A percentile compares a stretch with the other conserved stretches of the same genome.
phyloP scores from a whole-genome alignment of 2,797 vertebrate species.

The Pempheris klunzingeri region DNA sequence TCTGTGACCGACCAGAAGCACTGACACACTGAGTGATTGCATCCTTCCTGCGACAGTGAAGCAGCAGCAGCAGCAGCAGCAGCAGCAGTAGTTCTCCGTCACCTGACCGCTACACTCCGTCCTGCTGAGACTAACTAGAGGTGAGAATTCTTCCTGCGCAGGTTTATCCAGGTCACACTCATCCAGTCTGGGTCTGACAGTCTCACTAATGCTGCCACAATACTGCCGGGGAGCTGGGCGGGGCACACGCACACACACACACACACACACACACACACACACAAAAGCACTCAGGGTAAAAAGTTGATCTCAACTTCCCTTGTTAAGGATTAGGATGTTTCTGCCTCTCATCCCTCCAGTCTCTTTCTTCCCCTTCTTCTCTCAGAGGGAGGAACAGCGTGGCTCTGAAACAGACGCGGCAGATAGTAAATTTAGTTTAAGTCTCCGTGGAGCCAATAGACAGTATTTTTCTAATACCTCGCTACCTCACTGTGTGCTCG shows the following conservation, averaged over 20 bases:
- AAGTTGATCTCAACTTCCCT: conserved; percentile 54
- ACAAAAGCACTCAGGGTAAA: conserved; percentile 32
- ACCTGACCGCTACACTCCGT: conserved; percentile 33
- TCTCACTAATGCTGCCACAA: conserved; percentile 48
- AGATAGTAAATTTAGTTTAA: conserved; percentile 70
- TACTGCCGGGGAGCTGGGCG: conserved; percentile 25
- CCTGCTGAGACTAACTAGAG: conserved; percentile 66
- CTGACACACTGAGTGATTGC: conserved; percentile 7
- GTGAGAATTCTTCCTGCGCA: conserved; percentile 62
- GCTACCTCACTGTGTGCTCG: conserved; percentile 42
- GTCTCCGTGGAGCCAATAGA: conserved; percentile 51
- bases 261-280: conserved; percentile 23
- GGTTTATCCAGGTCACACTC: conserved; percentile 49
- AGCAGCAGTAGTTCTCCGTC: conserved; percentile 51
- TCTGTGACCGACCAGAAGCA: background rate
- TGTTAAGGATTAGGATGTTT: conserved; percentile 55
- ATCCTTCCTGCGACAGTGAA: conserved; percentile 2
- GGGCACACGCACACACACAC: background rate
- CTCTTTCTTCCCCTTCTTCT: conserved; percentile 25
- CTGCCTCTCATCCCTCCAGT: conserved; percentile 41
- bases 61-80: conserved; percentile 41
- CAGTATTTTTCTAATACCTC: conserved; percentile 66
- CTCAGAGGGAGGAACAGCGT: conserved; percentile 8
- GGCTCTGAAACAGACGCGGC: conserved; percentile 37
- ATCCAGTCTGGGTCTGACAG: conserved; percentile 50